Conservation (phyloP, 2,113 vertebrate species). For the Herpetotheres cachinnans region DNA sequence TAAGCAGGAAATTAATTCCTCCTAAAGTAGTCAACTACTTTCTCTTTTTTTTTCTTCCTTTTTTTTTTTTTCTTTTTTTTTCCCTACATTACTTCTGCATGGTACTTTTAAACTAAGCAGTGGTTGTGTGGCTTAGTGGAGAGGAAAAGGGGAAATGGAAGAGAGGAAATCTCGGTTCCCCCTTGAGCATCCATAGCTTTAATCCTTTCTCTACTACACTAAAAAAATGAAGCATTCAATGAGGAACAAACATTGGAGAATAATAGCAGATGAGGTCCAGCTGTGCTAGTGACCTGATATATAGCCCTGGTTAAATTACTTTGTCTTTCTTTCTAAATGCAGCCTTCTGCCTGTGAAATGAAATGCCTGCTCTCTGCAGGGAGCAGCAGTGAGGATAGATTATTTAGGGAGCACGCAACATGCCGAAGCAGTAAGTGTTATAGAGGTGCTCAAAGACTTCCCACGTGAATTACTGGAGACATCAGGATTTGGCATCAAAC, state of each 20-base stretch:
- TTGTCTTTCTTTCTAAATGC: background rate
- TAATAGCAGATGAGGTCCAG: background rate
- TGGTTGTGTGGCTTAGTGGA: background rate
- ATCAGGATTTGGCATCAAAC: background rate
- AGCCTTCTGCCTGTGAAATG: background rate
- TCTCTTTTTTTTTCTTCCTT: background rate
- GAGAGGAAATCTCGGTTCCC: background rate
- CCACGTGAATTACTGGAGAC: background rate
- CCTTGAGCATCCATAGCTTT: background rate
- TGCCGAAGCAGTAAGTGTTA: fast-evolving
- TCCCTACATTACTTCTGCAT: fast-evolving
- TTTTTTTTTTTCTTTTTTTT: background rate
- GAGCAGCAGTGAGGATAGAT: background rate
- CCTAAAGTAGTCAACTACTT: background rate
- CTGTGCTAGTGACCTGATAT: background rate
- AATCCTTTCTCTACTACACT: background rate
- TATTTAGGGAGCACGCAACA: fast-evolving
- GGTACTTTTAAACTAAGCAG: background rate
- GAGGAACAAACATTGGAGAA: background rate
- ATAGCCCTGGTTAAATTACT: background rate
- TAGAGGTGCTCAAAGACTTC: background rate
- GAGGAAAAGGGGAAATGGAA: background rate
- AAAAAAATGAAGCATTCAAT: background rate
- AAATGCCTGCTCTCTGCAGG: background rate
- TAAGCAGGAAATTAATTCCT: background rate